These are phyloP conservation scores for Stenolophus ochropezus DNA, from an alignment of 2,888 invertebrate species.

Conservation along the genomic window DNA sequence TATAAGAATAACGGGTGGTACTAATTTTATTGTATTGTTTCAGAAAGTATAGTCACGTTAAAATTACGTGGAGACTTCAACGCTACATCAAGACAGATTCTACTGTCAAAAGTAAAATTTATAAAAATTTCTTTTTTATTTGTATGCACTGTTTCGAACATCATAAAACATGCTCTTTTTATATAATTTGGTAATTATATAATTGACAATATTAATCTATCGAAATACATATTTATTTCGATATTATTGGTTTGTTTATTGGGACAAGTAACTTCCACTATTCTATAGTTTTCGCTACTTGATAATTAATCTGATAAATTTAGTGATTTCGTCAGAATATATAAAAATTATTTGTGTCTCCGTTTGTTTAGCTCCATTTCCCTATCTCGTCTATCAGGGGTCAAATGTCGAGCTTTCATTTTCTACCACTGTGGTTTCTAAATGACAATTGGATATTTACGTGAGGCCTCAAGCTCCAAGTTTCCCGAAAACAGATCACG, in stretches of 20 bases:
- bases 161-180: too few relatives aligned
- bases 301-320: too few relatives aligned
- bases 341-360: too few relatives aligned
- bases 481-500: constrained; percentile 29
- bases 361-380: background rate
- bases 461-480: background rate
- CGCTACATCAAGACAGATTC: background rate
- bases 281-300: too few relatives aligned
- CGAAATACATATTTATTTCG: too few relatives aligned
- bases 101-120: background rate
- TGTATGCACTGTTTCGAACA: too few relatives aligned
- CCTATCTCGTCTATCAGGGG: background rate
- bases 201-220: too few relatives aligned
- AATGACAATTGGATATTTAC: constrained; percentile 1
- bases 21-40: background rate
- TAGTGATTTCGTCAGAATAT: too few relatives aligned
- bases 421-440: background rate
- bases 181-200: too few relatives aligned
- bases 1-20: too few relatives aligned
- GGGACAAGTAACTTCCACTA: too few relatives aligned
- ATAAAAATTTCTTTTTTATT: background rate
- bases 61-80: background rate
- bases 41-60: background rate
- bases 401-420: constrained; percentile 18
- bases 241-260: too few relatives aligned